Percentiles rank a stretch among this genome's conserved stretches.
Conservation (phyloP, 2,113 vertebrate genomes). For the Phalacrocorax carbo region DNA sequence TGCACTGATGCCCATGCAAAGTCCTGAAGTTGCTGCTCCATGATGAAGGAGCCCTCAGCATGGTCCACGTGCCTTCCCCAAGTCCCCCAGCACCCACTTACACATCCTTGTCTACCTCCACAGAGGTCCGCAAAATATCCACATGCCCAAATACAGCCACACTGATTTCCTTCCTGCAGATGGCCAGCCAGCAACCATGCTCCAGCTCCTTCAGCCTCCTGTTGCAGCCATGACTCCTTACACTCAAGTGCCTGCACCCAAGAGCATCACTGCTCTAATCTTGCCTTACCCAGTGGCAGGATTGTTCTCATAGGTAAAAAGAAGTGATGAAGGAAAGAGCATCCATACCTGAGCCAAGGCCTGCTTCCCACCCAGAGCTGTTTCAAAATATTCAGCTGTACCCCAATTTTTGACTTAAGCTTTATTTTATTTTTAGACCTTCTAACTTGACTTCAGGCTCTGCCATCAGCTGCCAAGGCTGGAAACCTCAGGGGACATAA, state of each 20-base stretch:
- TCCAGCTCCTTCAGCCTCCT: not conserved
- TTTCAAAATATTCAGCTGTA: not conserved
- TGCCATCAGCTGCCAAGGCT: not conserved
- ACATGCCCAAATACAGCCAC: not conserved
- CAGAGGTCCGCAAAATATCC: not conserved
- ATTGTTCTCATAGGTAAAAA: not conserved
- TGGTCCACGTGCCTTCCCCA: accelerated
- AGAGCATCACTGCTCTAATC: not conserved
- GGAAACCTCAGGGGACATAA: not conserved
- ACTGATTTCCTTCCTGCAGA: not conserved
- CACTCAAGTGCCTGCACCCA: too few relatives aligned
- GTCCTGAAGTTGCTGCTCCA: not conserved
- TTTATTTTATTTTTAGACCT: not conserved
- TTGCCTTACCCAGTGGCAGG: not conserved
- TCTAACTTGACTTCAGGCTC: not conserved
- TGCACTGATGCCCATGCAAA: too few relatives aligned
- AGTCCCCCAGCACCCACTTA: not conserved
- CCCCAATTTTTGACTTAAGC: not conserved
- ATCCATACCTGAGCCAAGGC: not conserved
- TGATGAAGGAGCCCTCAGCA: not conserved
- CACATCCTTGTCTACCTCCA: accelerated
- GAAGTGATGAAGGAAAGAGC: not conserved
- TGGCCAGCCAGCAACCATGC: not conserved
- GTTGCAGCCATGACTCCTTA: not conserved
- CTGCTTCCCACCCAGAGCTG: not conserved